Conservation (phyloP, 2,113 vertebrate genomes). For the Trematomus loennbergii region DNA sequence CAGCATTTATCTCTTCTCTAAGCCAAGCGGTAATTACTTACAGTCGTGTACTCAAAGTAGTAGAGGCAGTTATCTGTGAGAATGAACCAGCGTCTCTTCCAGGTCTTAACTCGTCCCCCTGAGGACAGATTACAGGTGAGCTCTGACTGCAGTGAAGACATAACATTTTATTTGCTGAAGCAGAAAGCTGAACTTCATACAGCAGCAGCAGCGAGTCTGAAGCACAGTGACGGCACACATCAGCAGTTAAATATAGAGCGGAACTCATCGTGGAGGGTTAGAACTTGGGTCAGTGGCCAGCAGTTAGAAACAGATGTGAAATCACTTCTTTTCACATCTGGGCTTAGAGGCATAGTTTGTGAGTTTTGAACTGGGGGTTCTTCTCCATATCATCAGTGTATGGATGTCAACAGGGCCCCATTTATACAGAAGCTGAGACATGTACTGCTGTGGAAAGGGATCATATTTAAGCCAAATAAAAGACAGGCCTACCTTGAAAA, state of each 20-base stretch:
- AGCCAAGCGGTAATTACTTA: slow-evolving; percentile 77
- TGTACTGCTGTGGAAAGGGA: too few species aligned
- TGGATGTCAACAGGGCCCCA: too few species aligned
- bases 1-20: background rate
- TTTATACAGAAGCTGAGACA: too few species aligned
- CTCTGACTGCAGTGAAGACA: slow-evolving; percentile 23
- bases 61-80: slow-evolving; percentile 98
- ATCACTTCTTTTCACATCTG: slow-evolving; percentile 16
- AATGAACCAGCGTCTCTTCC: slow-evolving; percentile 98
- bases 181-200: slow-evolving; percentile 6
- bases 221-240: slow-evolving; percentile 23
- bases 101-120: slow-evolving; percentile 98
- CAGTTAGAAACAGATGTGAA: slow-evolving; percentile 54
- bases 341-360: slow-evolving; percentile 16
- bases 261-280: slow-evolving; percentile 35
- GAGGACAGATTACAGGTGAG: slow-evolving; percentile 76
- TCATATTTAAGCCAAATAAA: too few species aligned
- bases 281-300: slow-evolving; percentile 31
- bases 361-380: too few species aligned
- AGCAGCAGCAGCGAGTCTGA: background rate
- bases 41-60: slow-evolving; percentile 98
- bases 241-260: slow-evolving; percentile 34
- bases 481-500: too few species aligned
- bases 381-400: too few species aligned
- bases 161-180: background rate